phyloP scores from a whole-genome alignment of 2,888 invertebrate species.

The Epistrophe grossulariae region DNA sequence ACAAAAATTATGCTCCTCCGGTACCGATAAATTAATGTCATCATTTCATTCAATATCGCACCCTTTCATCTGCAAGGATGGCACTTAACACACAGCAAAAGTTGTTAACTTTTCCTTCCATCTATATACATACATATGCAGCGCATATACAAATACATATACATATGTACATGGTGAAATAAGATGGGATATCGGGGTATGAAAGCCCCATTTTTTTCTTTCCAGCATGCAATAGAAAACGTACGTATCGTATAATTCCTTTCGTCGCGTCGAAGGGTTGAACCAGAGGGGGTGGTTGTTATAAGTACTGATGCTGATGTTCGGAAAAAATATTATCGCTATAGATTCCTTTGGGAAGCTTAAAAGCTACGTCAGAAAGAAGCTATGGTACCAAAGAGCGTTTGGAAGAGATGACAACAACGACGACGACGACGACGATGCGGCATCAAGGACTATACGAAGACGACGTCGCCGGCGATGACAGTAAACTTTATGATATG shows the following conservation, averaged over 20 bases:
- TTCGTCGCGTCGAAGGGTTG: conserved; percentile 57
- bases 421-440: conserved; percentile 1
- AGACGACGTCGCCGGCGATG: conserved; percentile 19
- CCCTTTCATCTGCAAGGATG: conserved; percentile 65
- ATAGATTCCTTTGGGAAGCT: conserved; percentile 44
- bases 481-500: conserved; percentile 74
- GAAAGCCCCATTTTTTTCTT: conserved; percentile 16
- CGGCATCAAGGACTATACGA: background rate
- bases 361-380: conserved; percentile 12
- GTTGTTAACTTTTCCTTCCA: conserved; percentile 66
- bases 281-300: background rate
- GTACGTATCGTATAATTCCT: conserved; percentile 32
- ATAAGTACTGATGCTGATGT: conserved; percentile 54
- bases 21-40: conserved; percentile 73
- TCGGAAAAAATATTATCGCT: conserved; percentile 55
- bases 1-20: conserved; percentile 51
- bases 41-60: conserved; percentile 70
- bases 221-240: conserved; percentile 9
- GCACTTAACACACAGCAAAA: conserved; percentile 68
- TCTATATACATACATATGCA: background rate
- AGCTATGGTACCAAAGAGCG: conserved; percentile 36
- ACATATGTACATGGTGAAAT: no score
- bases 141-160: no score
- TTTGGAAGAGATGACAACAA: conserved; percentile 7
- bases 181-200: no score